A percentile compares a stretch with the other conserved stretches of the same genome.
These are phyloP conservation scores for Aricia agestis DNA, from an alignment of 1,140 invertebrate genomes.

Conservation along the genomic window DNA sequence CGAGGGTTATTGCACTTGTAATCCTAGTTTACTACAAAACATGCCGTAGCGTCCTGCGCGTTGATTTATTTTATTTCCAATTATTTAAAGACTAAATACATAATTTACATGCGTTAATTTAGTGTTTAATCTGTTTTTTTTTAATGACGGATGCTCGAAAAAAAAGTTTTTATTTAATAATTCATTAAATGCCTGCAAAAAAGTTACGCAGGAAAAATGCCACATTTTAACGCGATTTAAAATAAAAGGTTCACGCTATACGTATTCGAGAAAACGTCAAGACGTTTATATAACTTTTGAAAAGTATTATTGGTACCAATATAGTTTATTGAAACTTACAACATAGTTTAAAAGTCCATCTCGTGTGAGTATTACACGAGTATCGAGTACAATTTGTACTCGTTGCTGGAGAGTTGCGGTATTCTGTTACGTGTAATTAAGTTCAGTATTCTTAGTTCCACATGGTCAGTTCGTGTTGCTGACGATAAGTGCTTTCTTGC, in stretches of 20 bases:
- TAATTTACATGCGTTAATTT: no score
- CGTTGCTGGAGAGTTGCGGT: background rate
- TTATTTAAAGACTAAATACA: background rate
- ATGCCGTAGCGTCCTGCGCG: background rate
- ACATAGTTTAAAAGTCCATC: background rate
- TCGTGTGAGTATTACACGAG: background rate
- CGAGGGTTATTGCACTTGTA: conserved; percentile 5
- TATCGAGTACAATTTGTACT: background rate
- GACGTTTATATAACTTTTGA: no score
- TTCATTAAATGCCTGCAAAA: no score
- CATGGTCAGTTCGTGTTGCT: conserved; percentile 26
- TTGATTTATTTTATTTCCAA: background rate
- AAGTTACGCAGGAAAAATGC: no score
- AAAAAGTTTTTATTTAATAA: no score
- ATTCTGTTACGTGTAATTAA: conserved; percentile 30
- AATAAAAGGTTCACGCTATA: no score
- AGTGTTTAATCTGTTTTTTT: no score
- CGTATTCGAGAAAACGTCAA: no score
- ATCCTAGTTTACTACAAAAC: background rate
- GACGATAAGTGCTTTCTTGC: conserved; percentile 30
- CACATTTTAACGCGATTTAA: no score
- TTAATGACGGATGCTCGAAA: no score
- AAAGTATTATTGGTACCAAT: no score
- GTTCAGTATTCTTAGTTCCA: conserved; percentile 30
- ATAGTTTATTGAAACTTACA: background rate